A percentile compares a stretch with the other conserved stretches of the same genome.
Conservation (phyloP, 2,888 invertebrate species). For the Hirtodrosophila duncani region DNA sequence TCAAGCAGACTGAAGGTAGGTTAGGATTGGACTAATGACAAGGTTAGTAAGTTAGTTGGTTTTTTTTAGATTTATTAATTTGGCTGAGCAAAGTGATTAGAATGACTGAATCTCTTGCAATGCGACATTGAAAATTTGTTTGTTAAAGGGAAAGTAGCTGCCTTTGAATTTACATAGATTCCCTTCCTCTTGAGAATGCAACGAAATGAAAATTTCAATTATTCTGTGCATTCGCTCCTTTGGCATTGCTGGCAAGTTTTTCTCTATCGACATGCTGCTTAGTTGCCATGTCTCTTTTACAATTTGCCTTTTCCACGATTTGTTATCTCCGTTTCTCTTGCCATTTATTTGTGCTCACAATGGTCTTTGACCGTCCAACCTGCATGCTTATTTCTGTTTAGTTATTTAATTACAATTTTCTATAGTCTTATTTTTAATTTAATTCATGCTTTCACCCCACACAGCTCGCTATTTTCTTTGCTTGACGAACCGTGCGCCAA, state of each 20-base stretch:
- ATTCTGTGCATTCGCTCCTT: slow-evolving; percentile 21
- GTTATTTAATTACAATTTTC: slow-evolving; percentile 59
- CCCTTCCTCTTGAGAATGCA: slow-evolving; percentile 8
- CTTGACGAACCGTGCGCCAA: slow-evolving; percentile 38
- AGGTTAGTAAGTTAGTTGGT: slow-evolving; percentile 23
- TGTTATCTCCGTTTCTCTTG: slow-evolving; percentile 12
- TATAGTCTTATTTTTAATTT: slow-evolving; percentile 57
- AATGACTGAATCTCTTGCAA: slow-evolving; percentile 27
- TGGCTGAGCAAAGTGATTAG: slow-evolving; percentile 35
- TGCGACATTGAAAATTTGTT: slow-evolving; percentile 45
- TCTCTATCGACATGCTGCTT: slow-evolving; percentile 13
- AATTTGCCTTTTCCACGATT: too few species aligned
- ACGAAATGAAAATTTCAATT: slow-evolving; percentile 26
- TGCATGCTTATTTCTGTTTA: slow-evolving; percentile 42
- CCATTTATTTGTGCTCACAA: slow-evolving; percentile 51
- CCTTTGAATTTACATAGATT: too few species aligned
- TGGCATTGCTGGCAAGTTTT: slow-evolving; percentile 25
- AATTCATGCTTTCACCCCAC: slow-evolving; percentile 34
- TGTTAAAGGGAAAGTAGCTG: too few species aligned
- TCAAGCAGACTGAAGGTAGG: slow-evolving; percentile 12
- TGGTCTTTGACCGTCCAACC: slow-evolving; percentile 28
- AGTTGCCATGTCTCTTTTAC: slow-evolving; percentile 7
- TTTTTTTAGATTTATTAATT: slow-evolving; percentile 4
- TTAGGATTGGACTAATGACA: slow-evolving; percentile 4
- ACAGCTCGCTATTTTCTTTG: slow-evolving; percentile 19